Conservation (phyloP, 2,888 invertebrate species). For the Phorcus lineatus region DNA sequence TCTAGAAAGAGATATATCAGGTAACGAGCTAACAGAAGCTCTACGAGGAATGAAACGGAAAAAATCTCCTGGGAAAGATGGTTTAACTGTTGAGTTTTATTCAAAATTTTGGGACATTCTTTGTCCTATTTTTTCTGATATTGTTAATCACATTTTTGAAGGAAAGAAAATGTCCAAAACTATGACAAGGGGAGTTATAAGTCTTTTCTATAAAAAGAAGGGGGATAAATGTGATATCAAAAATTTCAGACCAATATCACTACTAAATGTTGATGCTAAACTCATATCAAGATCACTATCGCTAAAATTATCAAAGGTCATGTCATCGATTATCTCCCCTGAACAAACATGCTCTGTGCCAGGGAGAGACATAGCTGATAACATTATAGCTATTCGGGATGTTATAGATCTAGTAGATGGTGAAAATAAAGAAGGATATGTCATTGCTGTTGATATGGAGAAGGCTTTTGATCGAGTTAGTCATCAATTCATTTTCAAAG, state of each 20-base stretch:
- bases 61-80: neutral
- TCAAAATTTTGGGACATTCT: conserved; percentile 3
- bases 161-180: neutral
- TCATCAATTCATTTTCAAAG: neutral
- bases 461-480: neutral
- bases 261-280: neutral
- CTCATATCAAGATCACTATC: too few species aligned
- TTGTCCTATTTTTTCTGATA: neutral
- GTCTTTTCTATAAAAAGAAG: too few species aligned
- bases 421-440: neutral
- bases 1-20: too few species aligned
- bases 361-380: neutral
- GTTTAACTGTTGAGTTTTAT: neutral
- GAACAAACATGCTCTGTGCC: neutral
- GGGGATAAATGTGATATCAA: neutral
- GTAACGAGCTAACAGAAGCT: too few species aligned
- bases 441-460: neutral
- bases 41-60: too few species aligned
- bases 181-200: too few species aligned
- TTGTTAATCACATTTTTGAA: neutral
- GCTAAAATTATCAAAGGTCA: neutral
- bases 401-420: neutral
- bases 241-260: neutral
- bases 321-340: neutral
- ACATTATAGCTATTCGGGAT: neutral